Conservation (phyloP, 1,140 invertebrate genomes). For the Acromyrmex echinatior region DNA sequence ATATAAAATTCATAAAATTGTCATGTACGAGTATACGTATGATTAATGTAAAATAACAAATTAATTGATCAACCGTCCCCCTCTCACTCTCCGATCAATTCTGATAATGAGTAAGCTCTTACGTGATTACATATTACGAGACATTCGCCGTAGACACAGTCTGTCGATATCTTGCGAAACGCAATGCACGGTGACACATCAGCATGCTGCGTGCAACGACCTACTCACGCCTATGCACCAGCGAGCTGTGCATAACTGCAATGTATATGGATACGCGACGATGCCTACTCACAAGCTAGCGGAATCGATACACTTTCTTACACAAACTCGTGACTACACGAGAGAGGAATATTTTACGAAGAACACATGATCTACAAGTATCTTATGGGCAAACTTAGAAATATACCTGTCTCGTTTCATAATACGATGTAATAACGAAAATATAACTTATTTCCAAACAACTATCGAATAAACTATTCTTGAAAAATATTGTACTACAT, state of each 20-base stretch:
- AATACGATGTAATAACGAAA: background rate
- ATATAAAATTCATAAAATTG: constrained; percentile 5
- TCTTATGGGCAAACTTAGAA: background rate
- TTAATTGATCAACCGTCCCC: background rate
- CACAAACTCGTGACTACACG: background rate
- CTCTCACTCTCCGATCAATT: background rate
- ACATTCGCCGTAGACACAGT: constrained; percentile 69
- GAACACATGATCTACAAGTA: background rate
- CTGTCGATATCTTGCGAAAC: constrained; percentile 75
- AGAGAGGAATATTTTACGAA: constrained; percentile 1
- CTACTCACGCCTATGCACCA: constrained; percentile 75
- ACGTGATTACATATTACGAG: constrained; percentile 61
- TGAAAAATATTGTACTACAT: constrained; percentile 3
- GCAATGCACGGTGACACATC: constrained; percentile 74
- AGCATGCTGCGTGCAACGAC: constrained; percentile 68
- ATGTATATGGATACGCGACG: constrained; percentile 53
- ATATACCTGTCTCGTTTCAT: background rate
- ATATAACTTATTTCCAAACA: background rate
- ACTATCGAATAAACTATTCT: background rate
- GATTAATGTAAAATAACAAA: background rate
- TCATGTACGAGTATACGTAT: background rate
- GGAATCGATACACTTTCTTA: constrained; percentile 44
- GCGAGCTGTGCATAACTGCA: constrained; percentile 56
- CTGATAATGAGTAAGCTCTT: constrained; percentile 49
- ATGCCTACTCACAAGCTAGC: constrained; percentile 66